phyloP scores from a whole-genome alignment of 2,888 invertebrate genomes.

The Plagodis dolabraria region DNA sequence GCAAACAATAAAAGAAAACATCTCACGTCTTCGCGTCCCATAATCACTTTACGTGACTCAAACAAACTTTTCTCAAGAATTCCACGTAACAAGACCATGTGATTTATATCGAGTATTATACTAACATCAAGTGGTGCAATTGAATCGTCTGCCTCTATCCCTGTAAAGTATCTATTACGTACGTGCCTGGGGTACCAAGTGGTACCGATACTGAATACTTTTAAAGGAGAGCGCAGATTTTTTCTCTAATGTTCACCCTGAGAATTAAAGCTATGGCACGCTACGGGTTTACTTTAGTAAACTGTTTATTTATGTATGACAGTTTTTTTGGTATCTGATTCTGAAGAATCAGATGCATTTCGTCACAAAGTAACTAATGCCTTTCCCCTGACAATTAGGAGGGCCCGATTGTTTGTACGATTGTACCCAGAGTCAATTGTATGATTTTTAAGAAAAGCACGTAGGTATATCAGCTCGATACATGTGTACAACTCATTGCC shows the following conservation, averaged over 20 bases:
- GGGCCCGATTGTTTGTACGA: too few species aligned
- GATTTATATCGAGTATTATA: slow-evolving; percentile 57
- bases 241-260: slow-evolving; percentile 46
- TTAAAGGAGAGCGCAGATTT: slow-evolving; percentile 14
- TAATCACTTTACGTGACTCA: slow-evolving; percentile 55
- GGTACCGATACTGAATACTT: slow-evolving; percentile 44
- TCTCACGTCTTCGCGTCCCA: slow-evolving; percentile 34
- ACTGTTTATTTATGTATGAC: too few species aligned
- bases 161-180: slow-evolving; percentile 68
- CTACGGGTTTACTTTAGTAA: slow-evolving; percentile 34
- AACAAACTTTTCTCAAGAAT: slow-evolving; percentile 39
- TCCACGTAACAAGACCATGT: slow-evolving; percentile 46
- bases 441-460: too few species aligned
- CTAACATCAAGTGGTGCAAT: slow-evolving; percentile 63
- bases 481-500: too few species aligned
- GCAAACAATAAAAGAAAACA: slow-evolving; percentile 29
- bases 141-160: slow-evolving; percentile 66
- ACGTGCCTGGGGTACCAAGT: slow-evolving; percentile 56
- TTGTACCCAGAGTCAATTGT: too few species aligned
- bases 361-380: too few species aligned
- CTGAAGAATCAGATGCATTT: too few species aligned
- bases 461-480: too few species aligned
- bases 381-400: too few species aligned
- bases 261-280: slow-evolving; percentile 42
- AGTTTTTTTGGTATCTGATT: too few species aligned